phyloP scores from a whole-genome alignment of 1,140 invertebrate genomes.

The Camponotus floridanus region DNA sequence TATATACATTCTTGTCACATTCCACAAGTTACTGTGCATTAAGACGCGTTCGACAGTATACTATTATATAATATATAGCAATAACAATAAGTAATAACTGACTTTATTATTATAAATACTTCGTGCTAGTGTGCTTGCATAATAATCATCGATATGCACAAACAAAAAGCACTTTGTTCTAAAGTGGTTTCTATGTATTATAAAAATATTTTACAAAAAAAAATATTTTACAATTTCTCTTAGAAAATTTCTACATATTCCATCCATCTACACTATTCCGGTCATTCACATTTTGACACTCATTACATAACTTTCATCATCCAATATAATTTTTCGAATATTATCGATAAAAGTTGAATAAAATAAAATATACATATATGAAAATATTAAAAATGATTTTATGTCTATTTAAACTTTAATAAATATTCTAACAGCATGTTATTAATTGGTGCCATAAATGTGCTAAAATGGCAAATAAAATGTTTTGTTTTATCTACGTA shows the following conservation, averaged over 20 bases:
- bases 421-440: not conserved
- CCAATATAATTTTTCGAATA: not conserved
- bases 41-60: not conserved
- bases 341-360: conserved; percentile 42
- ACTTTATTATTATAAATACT: conserved; percentile 24
- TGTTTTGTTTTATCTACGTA: not conserved
- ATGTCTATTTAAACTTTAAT: not conserved
- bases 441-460: conserved; percentile 10
- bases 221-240: conserved; percentile 26
- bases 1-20: conserved; percentile 3
- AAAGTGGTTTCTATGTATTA: not conserved
- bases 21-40: not conserved
- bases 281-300: not conserved
- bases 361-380: conserved; percentile 18
- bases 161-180: not conserved
- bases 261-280: not conserved
- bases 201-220: not conserved
- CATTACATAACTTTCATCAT: not conserved
- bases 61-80: conserved; percentile 3
- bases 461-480: conserved; percentile 64
- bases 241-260: not conserved
- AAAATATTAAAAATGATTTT: conserved; percentile 1
- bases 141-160: conserved; percentile 6
- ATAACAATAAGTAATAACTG: conserved; percentile 12
- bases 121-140: conserved; percentile 24